phyloP scores from a whole-genome alignment of 1,140 invertebrate genomes.

The Hestina assimilis region DNA sequence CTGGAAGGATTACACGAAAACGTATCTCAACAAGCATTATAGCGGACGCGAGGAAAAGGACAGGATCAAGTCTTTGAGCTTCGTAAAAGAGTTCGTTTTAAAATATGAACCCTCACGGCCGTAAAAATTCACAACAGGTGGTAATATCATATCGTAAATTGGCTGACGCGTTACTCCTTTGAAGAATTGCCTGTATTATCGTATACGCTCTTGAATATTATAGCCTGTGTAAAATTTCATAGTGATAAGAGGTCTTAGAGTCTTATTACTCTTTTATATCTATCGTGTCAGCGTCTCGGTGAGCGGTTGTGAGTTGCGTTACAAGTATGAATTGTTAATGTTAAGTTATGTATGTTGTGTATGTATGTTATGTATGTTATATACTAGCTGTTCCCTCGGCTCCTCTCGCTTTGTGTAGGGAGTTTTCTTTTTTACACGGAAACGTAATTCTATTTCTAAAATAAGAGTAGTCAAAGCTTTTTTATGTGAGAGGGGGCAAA shows the following conservation, averaged over 20 bases:
- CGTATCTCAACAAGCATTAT: neutral
- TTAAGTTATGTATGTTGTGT: no score
- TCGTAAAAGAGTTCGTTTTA: neutral
- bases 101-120: constrained; percentile 26
- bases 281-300: no score
- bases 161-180: constrained; percentile 27
- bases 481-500: no score
- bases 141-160: constrained; percentile 35
- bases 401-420: no score
- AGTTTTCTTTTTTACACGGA: no score
- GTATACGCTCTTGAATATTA: constrained; percentile 13
- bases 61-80: neutral
- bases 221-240: constrained; percentile 17
- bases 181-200: constrained; percentile 11
- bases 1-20: no score
- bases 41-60: no score
- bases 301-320: no score
- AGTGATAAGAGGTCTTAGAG: constrained; percentile 5
- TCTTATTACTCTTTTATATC: constrained; percentile 15
- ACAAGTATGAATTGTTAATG: neutral
- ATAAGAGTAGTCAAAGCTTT: no score
- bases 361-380: no score
- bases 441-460: no score
- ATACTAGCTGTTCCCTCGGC: no score
- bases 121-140: constrained; percentile 49